A percentile compares a stretch with the other conserved stretches of the same genome.
phyloP scores from a whole-genome alignment of 2,888 invertebrate genomes.

The Neoaliturus tenellus region DNA sequence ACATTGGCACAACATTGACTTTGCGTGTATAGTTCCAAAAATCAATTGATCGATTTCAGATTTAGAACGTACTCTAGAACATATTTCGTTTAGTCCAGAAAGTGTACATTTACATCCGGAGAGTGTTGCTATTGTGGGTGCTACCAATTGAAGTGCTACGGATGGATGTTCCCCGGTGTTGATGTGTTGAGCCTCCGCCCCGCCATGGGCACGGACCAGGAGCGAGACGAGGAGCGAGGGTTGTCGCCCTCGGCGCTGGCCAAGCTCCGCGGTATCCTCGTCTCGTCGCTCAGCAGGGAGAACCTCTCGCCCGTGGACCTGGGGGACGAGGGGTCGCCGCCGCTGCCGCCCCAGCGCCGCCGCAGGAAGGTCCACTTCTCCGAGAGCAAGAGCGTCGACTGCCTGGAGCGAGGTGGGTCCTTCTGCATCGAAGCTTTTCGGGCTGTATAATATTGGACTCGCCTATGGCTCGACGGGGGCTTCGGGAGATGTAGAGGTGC shows the following conservation, averaged over 20 bases:
- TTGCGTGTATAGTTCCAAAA: too few species aligned
- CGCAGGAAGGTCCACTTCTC: conserved; percentile 67
- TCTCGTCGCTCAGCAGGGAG: conserved; percentile 76
- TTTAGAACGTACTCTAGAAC: too few species aligned
- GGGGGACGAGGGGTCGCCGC: conserved; percentile 61
- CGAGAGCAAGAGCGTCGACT: conserved; percentile 62
- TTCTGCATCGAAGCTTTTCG: too few species aligned
- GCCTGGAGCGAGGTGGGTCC: conserved; percentile 23
- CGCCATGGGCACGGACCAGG: conserved; percentile 61
- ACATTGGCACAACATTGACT: too few species aligned
- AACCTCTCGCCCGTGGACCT: conserved; percentile 73
- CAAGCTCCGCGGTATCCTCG: conserved; percentile 75
- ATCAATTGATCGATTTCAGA: too few species aligned
- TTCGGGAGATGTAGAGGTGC: too few species aligned
- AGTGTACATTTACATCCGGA: too few species aligned
- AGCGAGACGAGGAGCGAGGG: conserved; percentile 59
- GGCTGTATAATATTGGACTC: too few species aligned
- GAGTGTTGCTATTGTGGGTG: too few species aligned
- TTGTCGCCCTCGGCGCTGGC: conserved; percentile 72
- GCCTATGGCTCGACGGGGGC: too few species aligned
- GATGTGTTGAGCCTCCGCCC: background rate
- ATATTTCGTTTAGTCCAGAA: too few species aligned
- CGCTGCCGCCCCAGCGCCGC: conserved; percentile 62
- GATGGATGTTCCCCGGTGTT: background rate
- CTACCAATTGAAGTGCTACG: background rate